Percentiles rank a stretch among this genome's conserved stretches.
Conservation (phyloP, 2,888 invertebrate species). For the Athetis lepigone region DNA sequence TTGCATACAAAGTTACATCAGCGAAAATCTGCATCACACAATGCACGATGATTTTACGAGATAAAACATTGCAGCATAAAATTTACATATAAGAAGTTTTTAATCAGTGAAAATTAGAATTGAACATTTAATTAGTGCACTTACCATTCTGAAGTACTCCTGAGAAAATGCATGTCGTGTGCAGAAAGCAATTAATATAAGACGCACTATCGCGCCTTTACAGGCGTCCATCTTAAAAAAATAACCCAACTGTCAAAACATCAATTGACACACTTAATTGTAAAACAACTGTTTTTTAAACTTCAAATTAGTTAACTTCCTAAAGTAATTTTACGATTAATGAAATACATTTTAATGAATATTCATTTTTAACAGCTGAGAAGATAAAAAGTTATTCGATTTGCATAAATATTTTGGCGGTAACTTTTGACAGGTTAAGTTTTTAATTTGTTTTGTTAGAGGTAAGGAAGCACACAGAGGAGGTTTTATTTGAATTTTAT, state of each 20-base stretch:
- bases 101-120: conserved; percentile 41
- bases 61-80: conserved; percentile 35
- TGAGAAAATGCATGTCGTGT: conserved; percentile 80
- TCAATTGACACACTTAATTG: conserved; percentile 47
- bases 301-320: conserved; percentile 30
- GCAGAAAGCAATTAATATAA: conserved; percentile 83
- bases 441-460: conserved; percentile 44
- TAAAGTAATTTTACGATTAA: conserved; percentile 30
- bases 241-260: conserved; percentile 63
- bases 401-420: conserved; percentile 64
- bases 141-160: conserved; percentile 87
- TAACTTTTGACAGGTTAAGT: conserved; percentile 61
- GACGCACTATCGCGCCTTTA: conserved; percentile 66
- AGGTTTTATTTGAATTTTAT: conserved; percentile 36
- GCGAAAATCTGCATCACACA: conserved; percentile 37
- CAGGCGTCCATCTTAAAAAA: conserved; percentile 74
- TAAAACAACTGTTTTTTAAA: conserved; percentile 26
- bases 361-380: conserved; percentile 38
- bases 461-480: conserved; percentile 47
- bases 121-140: conserved; percentile 64
- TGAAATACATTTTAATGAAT: conserved; percentile 53
- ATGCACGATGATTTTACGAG: conserved; percentile 44
- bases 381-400: conserved; percentile 27
- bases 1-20: conserved; percentile 37
- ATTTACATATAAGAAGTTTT: conserved; percentile 35